These are phyloP conservation scores for Archips xylosteana DNA, from an alignment of 2,888 invertebrate genomes.

Conservation along the genomic window DNA sequence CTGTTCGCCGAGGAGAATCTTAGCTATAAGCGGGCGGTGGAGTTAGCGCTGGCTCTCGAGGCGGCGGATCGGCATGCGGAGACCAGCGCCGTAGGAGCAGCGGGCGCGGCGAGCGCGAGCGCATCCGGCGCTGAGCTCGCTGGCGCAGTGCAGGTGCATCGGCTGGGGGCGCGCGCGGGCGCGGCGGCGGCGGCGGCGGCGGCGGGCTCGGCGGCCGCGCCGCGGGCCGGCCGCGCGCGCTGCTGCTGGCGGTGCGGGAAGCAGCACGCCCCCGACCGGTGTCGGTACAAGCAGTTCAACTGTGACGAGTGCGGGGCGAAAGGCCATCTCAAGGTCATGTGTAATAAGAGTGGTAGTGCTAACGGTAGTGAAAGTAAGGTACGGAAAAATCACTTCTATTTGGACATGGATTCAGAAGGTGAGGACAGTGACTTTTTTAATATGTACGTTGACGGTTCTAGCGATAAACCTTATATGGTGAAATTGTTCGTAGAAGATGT, in stretches of 20 bases:
- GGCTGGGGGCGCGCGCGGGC: not conserved
- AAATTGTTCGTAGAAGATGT: not conserved
- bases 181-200: not conserved
- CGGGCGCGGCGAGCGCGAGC: constrained; percentile 4
- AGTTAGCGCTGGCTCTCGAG: constrained; percentile 21
- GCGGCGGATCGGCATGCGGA: constrained; percentile 6
- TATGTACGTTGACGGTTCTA: constrained; percentile 3
- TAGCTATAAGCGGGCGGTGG: constrained; percentile 22
- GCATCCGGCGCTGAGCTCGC: not conserved
- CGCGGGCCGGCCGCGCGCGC: not conserved
- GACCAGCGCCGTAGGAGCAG: not conserved
- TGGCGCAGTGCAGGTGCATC: not conserved
- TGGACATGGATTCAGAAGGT: constrained; percentile 10
- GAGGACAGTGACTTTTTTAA: constrained; percentile 10
- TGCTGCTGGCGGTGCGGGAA: not conserved
- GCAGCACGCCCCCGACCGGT: not conserved
- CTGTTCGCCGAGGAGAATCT: constrained; percentile 23
- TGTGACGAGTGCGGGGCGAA: not conserved
- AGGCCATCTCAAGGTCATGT: not conserved
- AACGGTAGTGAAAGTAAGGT: not conserved
- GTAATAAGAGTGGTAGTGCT: not conserved
- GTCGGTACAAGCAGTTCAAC: not conserved
- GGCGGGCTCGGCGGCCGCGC: not conserved
- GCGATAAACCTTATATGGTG: constrained; percentile 1
- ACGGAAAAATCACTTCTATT: not conserved